Base-by-base conservation (phyloP, 2,888 invertebrate species). In the Acanthosepion lycidas region DNA sequence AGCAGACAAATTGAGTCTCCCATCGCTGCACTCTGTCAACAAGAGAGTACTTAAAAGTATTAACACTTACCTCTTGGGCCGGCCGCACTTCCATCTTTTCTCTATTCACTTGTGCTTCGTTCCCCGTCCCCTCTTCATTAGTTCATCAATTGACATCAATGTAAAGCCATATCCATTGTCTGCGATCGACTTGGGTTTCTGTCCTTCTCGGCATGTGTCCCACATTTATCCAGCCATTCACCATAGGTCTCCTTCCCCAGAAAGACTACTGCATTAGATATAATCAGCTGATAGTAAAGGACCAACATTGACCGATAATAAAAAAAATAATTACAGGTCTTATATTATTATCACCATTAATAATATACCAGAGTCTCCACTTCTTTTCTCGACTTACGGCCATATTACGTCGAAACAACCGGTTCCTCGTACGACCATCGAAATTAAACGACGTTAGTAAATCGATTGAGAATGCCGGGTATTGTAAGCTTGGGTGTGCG, bases 11-110 rank as follows among this genome's bases (percentile, higher is more conserved):
- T 78, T 78, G 78, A 78, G 78, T 78, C n/a, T 78, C 78, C n/a
- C n/a, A 78, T 78, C 78, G 9, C 23, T n/a, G 78, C 78, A 78
- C 15, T n/a, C 78, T 78, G 78, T 78, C 78, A 78, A 78, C 78
- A 78, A n/a, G 78, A 78, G 78, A 78, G 78, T 78, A 78, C 78
- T 78, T 78, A 78, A 78, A 78, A 78, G 78, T 78, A 33, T 78
- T 78, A 78, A 78, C 78, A 78, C 78, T 78, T 78, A 12, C 78
- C 78, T 78, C 78, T 78, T 78, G 78, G n/a, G n/a, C 78, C 78
- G 78, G 78, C 9, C 33, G 33, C 78, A 9, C 78, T 78, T 78
- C n/a, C 18, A 78, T 78, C 78, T 78, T 78, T 78, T n/a, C 78
- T 33, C 12, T 4, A 33, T 78, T 78, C n/a, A 78, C n/a, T n/a